Evolutionary conservation across 92 coral and sea anemone species (phyloP).

Genomic region (Blastomussa wellsi): DNA sequence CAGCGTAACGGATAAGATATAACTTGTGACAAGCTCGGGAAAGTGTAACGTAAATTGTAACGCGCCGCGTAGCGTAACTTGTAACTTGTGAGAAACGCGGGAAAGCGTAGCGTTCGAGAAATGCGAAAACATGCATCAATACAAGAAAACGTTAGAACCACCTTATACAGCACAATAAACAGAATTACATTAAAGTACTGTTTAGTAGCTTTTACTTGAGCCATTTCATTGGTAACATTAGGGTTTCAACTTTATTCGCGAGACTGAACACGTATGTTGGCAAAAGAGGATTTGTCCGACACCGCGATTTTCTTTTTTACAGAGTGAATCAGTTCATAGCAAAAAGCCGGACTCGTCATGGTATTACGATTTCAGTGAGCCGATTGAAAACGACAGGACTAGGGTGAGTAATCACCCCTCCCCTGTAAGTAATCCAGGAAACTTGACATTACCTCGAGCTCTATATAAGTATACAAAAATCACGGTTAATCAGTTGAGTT

Average conservation of each 20-base stretch:
- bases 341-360: slow-evolving; percentile 69
- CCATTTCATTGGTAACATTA: too few species aligned
- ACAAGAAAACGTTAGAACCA: too few species aligned
- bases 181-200: not conserved
- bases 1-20: not conserved
- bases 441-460: too few species aligned
- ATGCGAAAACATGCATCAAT: not conserved
- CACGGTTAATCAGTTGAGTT: too few species aligned
- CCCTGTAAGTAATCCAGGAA: too few species aligned
- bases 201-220: too few species aligned
- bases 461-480: too few species aligned
- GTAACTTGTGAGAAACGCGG: not conserved
- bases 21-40: not conserved
- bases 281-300: not conserved
- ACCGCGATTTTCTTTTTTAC: not conserved
- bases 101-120: too few species aligned
- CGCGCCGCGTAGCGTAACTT: not conserved
- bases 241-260: not conserved
- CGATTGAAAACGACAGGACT: slow-evolving; percentile 65
- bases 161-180: not conserved
- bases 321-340: slow-evolving; percentile 40
- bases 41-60: too few species aligned
- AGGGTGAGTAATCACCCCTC: slow-evolving; percentile 45
- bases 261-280: not conserved
- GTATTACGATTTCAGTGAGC: slow-evolving; percentile 89